Percentiles rank a stretch among this genome's conserved stretches.
These are phyloP conservation scores for Hyles vespertilio DNA, from an alignment of 1,140 invertebrate species.

Conservation along the genomic window DNA sequence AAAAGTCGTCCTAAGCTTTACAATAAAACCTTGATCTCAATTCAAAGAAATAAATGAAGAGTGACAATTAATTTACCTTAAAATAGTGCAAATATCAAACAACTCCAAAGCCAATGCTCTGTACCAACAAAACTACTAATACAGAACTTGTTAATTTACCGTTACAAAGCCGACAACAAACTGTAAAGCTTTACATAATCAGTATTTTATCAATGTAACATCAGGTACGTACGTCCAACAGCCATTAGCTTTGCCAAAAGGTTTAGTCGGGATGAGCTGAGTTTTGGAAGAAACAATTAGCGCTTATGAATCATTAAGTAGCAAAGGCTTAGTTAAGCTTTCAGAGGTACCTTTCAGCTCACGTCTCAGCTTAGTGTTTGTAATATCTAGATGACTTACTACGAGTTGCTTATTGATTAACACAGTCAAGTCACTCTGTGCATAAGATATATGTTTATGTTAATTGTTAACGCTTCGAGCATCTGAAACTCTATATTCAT, in stretches of 20 bases:
- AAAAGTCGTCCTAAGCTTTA: too few species aligned
- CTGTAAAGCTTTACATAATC: not conserved
- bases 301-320: slow-evolving; percentile 31
- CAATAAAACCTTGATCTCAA: not conserved
- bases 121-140: too few species aligned
- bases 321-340: slow-evolving; percentile 28
- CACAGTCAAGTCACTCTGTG: not conserved
- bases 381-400: slow-evolving; percentile 6
- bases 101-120: too few species aligned
- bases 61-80: too few species aligned
- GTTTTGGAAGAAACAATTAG: slow-evolving; percentile 34
- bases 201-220: slow-evolving; percentile 6
- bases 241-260: slow-evolving; percentile 23
- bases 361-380: slow-evolving; percentile 11
- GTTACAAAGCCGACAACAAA: too few species aligned
- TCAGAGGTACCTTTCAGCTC: slow-evolving; percentile 19
- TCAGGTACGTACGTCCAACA: slow-evolving; percentile 13
- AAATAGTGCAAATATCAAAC: too few species aligned
- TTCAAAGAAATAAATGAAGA: too few species aligned
- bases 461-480: too few species aligned
- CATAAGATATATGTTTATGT: too few species aligned
- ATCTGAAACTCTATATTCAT: too few species aligned
- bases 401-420: too few species aligned
- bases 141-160: too few species aligned
- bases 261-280: slow-evolving; percentile 26